Percentiles rank a stretch among this genome's conserved stretches.
phyloP scores from a whole-genome alignment of 2,888 invertebrate species.

The Barypeithes pellucidus region DNA sequence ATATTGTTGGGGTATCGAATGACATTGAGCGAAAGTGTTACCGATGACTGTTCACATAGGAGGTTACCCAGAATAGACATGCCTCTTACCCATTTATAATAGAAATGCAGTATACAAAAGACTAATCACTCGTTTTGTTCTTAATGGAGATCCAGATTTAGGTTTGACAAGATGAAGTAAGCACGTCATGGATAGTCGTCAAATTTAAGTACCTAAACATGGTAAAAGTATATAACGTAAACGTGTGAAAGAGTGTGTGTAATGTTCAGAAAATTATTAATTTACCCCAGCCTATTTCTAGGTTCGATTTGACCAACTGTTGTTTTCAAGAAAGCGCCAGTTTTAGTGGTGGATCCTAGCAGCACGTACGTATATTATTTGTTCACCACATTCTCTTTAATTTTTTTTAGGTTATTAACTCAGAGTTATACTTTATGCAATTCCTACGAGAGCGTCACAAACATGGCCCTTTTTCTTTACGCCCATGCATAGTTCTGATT shows the following conservation, averaged over 20 bases:
- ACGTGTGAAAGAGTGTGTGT: conserved; percentile 71
- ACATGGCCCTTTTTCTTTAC: too few species aligned
- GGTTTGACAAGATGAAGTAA: conserved; percentile 59
- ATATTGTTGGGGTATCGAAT: conserved; percentile 63
- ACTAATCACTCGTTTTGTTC: conserved; percentile 66
- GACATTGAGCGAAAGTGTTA: conserved; percentile 55
- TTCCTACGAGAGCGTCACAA: too few species aligned
- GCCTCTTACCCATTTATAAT: conserved; percentile 39
- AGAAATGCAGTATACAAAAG: conserved; percentile 57
- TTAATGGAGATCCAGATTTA: conserved; percentile 64
- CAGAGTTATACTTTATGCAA: too few species aligned
- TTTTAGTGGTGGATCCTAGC: conserved; percentile 62
- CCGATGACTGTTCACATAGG: conserved; percentile 46
- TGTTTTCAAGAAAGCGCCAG: conserved; percentile 67
- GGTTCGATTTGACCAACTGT: conserved; percentile 72
- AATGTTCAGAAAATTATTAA: conserved; percentile 75
- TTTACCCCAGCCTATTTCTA: conserved; percentile 77
- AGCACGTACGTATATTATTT: conserved; percentile 73
- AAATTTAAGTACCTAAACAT: conserved; percentile 49
- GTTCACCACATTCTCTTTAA: conserved; percentile 63
- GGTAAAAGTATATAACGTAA: conserved; percentile 57
- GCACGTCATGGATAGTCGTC: conserved; percentile 43
- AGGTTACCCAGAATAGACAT: conserved; percentile 49
- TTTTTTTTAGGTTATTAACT: conserved; percentile 4
- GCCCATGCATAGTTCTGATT: too few species aligned